Percentiles rank a stretch among this genome's conserved stretches.
These are phyloP conservation scores for Brachionus sp. DNA, from an alignment of 1,140 invertebrate genomes.

Conservation along the genomic window DNA sequence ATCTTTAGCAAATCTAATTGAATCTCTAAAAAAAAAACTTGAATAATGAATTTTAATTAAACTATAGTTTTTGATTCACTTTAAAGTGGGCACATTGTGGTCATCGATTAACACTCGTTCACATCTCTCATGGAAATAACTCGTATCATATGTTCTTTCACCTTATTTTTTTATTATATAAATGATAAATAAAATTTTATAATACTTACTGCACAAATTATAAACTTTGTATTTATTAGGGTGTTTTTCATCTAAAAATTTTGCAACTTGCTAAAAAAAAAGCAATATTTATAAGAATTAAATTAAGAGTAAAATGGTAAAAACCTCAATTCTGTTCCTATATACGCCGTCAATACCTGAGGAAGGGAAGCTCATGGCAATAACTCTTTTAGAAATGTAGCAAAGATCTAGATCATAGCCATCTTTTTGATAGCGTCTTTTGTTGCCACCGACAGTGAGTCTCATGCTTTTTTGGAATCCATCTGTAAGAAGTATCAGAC, in stretches of 20 bases:
- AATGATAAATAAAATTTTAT: background rate
- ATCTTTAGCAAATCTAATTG: slow-evolving; percentile 61
- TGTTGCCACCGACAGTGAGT: slow-evolving; percentile 64
- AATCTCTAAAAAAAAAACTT: slow-evolving; percentile 56
- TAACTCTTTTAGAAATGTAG: slow-evolving; percentile 64
- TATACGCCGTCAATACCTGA: slow-evolving; percentile 63
- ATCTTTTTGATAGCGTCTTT: slow-evolving; percentile 63
- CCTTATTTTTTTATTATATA: slow-evolving; percentile 51
- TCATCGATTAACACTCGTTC: slow-evolving; percentile 64
- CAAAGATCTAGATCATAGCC: slow-evolving; percentile 66
- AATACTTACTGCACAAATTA: slow-evolving; percentile 64
- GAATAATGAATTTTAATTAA: slow-evolving; percentile 42
- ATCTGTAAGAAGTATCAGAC: slow-evolving; percentile 59
- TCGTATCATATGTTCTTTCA: slow-evolving; percentile 64
- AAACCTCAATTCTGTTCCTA: slow-evolving; percentile 64
- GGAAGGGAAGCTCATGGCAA: slow-evolving; percentile 67
- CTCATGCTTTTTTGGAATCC: slow-evolving; percentile 60
- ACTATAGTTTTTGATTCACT: slow-evolving; percentile 56
- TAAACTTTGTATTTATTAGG: slow-evolving; percentile 65
- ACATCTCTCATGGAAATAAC: slow-evolving; percentile 63
- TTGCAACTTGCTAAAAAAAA: slow-evolving; percentile 61
- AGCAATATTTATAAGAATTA: slow-evolving; percentile 39
- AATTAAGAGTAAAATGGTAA: slow-evolving; percentile 16
- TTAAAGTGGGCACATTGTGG: slow-evolving; percentile 65
- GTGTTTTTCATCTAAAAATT: slow-evolving; percentile 65